Evolutionary conservation across 2,113 vertebrate genomes (phyloP).

Genomic region (Copsychus sechellarum): DNA sequence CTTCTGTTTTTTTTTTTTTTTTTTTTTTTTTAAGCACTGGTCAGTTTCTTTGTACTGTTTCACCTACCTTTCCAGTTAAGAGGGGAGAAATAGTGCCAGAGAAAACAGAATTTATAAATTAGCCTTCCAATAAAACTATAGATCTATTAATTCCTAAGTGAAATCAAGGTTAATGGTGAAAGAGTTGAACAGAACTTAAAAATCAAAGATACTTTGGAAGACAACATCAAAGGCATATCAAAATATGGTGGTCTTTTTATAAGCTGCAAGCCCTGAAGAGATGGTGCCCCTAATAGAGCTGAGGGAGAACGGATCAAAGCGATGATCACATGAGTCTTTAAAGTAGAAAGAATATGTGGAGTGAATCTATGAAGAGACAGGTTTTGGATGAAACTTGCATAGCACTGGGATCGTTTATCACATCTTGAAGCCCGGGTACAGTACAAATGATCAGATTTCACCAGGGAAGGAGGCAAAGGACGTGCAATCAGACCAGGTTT

Average conservation of each 20-base stretch:
- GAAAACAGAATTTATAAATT: constrained; percentile 50
- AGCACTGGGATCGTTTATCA: constrained; percentile 49
- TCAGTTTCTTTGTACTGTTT: constrained; percentile 3
- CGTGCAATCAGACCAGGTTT: neutral
- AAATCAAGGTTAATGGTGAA: constrained; percentile 56
- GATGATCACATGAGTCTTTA: constrained; percentile 64
- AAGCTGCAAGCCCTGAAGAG: constrained; percentile 62
- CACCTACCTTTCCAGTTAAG: neutral
- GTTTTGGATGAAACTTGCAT: constrained; percentile 62
- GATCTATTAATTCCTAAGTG: constrained; percentile 45
- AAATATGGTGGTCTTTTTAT: constrained; percentile 68
- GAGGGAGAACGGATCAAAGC: constrained; percentile 59
- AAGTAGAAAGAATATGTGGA: constrained; percentile 58
- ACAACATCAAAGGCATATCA: constrained; percentile 63
- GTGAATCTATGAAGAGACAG: constrained; percentile 50
- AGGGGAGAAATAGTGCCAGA: neutral
- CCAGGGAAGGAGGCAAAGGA: constrained; percentile 9
- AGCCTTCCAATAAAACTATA: constrained; percentile 35
- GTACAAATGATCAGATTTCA: constrained; percentile 33
- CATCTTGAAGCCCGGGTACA: neutral
- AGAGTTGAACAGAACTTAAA: constrained; percentile 62
- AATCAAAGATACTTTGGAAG: constrained; percentile 69
- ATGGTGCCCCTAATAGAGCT: constrained; percentile 52
- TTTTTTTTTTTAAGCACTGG: neutral
- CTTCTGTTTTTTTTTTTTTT: neutral